Conservation (phyloP, 2,113 vertebrate species). For the Anhinga anhinga region DNA sequence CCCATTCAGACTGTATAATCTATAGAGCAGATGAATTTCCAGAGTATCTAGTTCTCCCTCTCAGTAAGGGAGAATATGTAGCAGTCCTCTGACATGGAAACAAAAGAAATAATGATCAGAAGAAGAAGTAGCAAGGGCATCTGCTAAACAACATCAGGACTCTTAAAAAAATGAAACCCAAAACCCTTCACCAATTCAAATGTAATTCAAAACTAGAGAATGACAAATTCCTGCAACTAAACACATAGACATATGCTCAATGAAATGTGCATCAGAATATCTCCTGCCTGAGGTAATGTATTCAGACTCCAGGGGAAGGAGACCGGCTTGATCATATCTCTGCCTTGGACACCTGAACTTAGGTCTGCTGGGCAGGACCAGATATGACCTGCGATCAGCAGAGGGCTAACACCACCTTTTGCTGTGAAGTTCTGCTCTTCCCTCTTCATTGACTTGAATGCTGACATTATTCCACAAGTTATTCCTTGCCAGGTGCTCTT, state of each 20-base stretch:
- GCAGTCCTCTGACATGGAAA: neutral
- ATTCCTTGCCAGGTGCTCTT: neutral
- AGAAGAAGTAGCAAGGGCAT: neutral
- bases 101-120: neutral
- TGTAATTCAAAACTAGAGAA: neutral
- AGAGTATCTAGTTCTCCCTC: neutral
- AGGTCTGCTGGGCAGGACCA: neutral
- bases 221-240: neutral
- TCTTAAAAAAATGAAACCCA: neutral
- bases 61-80: neutral
- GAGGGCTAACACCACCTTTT: neutral
- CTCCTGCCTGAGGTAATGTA: neutral
- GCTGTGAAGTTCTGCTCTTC: neutral
- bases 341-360: neutral
- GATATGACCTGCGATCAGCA: neutral
- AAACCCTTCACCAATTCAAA: neutral
- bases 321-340: accelerated
- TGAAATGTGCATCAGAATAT: neutral
- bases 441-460: neutral
- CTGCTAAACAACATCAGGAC: neutral
- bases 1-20: neutral
- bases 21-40: neutral
- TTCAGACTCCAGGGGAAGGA: neutral
- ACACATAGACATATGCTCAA: neutral
- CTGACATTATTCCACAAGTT: neutral